Base-by-base conservation (phyloP, 2,113 vertebrate species). In the Rhegmatorhina hoffmannsi region DNA sequence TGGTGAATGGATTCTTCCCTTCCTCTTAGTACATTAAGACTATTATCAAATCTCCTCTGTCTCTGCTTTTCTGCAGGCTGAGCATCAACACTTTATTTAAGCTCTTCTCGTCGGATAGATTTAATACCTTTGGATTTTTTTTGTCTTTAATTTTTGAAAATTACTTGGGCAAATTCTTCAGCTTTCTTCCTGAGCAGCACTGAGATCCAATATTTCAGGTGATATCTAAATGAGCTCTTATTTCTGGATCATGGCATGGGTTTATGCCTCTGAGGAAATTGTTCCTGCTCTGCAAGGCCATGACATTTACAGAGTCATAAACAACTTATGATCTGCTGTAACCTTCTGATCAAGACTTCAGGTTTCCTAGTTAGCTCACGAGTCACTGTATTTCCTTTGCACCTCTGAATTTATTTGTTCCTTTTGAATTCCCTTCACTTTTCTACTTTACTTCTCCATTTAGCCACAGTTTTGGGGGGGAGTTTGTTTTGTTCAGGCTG, bases 281-380 rank as follows among this genome's bases (percentile, higher is more conserved):
- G 28, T 66, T 90, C 33, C 26, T 8, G 33, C 46, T 69, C 44
- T 90, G 40, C 73, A 63, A 87, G 69, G 20, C 21, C 24, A 1
- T 68, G 74, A 59, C 66, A 72, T 92, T 87, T 90, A 68, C 58
- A 58, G 74, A 93, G 31, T 87, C 58, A 79, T 64, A 83, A 95
- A 85, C 58, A 95, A 69, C 50, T 62, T 73, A 34, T 11, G 40
- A 62, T 83, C 36, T 74, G 62, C 33, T 77, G 3, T n/a, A 88
- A 63, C 36, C 43, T 93, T 86, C 55, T 86, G 59, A 88, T 83
- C 59, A 67, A 28, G 31, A 43, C 68, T 92, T 79, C 25, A 79
- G 49, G 11, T n/a, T 9, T 91, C 67, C 52, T 82, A 20, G 34
- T 63, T 82, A 83, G n/a, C 24, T 69, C 31, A 52, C 23, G 72